Conservation (phyloP, 2,888 invertebrate species). For the Cheilosia variabilis region DNA sequence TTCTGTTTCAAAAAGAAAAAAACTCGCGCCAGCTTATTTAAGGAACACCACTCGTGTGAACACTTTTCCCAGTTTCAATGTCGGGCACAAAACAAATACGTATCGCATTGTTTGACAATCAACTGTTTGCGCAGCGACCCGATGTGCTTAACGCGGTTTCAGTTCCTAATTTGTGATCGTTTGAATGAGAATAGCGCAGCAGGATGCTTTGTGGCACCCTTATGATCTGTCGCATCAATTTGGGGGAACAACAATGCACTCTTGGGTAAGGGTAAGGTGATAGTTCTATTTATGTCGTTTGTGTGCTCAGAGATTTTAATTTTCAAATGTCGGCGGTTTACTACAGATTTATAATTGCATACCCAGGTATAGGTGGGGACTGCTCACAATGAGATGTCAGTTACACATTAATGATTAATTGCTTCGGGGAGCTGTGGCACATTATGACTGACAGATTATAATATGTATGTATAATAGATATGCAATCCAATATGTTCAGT, state of each 20-base stretch:
- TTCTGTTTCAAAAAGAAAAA: not conserved
- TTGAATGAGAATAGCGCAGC: conserved; percentile 14
- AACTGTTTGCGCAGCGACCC: conserved; percentile 11
- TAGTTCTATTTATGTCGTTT: conserved; percentile 7
- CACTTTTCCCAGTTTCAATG: conserved; percentile 38
- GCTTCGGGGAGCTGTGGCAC: no score
- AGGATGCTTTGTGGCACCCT: conserved; percentile 45
- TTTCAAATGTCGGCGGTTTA: not conserved
- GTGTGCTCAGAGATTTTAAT: not conserved
- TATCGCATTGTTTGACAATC: conserved; percentile 36
- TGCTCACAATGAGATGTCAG: no score
- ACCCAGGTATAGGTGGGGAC: no score
- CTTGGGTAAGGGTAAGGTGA: conserved; percentile 59
- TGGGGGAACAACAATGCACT: conserved; percentile 35
- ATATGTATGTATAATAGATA: no score
- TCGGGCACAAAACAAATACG: conserved; percentile 32
- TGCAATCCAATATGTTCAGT: no score
- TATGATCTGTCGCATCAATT: conserved; percentile 44
- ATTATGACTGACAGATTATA: no score
- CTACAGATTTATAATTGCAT: no score
- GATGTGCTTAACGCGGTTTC: conserved; percentile 41
- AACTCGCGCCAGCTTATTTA: conserved; percentile 50
- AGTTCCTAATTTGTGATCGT: conserved; percentile 53
- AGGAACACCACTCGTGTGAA: conserved; percentile 68
- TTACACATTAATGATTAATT: no score